Evolutionary conservation across 2,888 invertebrate species (phyloP).

Genomic region (Parnassius mnemosyne): DNA sequence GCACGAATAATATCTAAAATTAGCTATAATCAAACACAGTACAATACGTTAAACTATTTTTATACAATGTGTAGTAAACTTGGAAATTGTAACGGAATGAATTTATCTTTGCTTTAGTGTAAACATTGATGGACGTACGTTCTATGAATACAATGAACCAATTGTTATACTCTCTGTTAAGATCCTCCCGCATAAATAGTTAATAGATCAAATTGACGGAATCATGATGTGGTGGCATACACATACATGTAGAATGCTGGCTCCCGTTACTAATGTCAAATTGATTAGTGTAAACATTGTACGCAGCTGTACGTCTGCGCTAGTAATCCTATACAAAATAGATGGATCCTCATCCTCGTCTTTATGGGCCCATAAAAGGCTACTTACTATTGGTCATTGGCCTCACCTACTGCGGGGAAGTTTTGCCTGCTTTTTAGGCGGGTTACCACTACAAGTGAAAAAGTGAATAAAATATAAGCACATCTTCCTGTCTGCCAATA

Average conservation of each 20-base stretch:
- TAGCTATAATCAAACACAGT: too few species aligned
- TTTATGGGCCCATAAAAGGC: too few species aligned
- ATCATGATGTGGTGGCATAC: slow-evolving; percentile 6
- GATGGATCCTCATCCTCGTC: background rate
- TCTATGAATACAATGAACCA: background rate
- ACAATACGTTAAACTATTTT: too few species aligned
- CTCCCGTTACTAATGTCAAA: slow-evolving; percentile 4
- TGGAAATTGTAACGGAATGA: background rate
- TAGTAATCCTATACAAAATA: background rate
- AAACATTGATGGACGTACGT: background rate
- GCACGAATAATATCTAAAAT: too few species aligned
- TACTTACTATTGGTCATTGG: too few species aligned
- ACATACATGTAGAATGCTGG: slow-evolving; percentile 11
- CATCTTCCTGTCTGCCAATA: too few species aligned
- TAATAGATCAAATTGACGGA: slow-evolving; percentile 12
- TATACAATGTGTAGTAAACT: background rate
- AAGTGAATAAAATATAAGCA: too few species aligned
- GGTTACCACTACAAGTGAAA: too few species aligned
- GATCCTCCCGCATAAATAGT: slow-evolving; percentile 4
- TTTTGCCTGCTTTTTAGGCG: too few species aligned
- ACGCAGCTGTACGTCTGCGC: background rate
- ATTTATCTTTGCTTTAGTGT: background rate
- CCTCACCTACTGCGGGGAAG: too few species aligned
- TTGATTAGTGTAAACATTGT: slow-evolving; percentile 7
- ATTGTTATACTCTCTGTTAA: background rate